Percentiles rank a stretch among this genome's conserved stretches.
Conservation (phyloP, 2,113 vertebrate genomes). For the Anarrhichthys ocellatus region DNA sequence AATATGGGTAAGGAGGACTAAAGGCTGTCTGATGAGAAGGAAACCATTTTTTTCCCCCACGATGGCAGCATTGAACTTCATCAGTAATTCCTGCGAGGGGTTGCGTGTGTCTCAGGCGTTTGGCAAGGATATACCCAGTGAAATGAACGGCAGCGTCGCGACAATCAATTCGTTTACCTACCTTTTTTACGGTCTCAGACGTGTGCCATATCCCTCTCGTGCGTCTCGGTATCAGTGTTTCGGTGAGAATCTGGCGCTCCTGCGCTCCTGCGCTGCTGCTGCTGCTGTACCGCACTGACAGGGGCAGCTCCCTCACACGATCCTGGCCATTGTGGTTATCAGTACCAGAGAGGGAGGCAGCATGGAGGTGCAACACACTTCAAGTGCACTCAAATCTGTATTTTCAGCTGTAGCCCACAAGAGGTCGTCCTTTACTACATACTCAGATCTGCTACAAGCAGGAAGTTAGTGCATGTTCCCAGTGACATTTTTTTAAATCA, state of each 20-base stretch:
- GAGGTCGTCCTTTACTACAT: slow-evolving; percentile 50
- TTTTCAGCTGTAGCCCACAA: slow-evolving; percentile 42
- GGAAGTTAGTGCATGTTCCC: background rate
- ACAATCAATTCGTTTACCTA: slow-evolving; percentile 31
- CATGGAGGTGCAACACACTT: slow-evolving; percentile 47
- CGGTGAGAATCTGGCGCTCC: background rate
- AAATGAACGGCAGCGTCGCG: background rate
- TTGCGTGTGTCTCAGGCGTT: slow-evolving; percentile 32
- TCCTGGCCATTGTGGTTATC: slow-evolving; percentile 65
- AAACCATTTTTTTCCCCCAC: slow-evolving; percentile 44
- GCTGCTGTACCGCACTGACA: slow-evolving; percentile 34
- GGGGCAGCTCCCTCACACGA: slow-evolving; percentile 53
- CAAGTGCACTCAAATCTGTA: background rate
- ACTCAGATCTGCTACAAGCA: background rate
- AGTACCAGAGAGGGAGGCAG: slow-evolving; percentile 61
- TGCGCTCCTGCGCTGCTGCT: slow-evolving; percentile 17
- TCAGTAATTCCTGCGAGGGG: slow-evolving; percentile 53
- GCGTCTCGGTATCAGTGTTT: slow-evolving; percentile 24
- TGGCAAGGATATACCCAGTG: slow-evolving; percentile 3
- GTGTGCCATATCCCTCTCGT: slow-evolving; percentile 30
- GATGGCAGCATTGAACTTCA: slow-evolving; percentile 68
- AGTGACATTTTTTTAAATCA: background rate
- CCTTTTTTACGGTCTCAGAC: slow-evolving; percentile 44
- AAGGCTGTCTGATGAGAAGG: slow-evolving; percentile 23
- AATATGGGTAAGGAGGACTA: background rate